Evolutionary conservation across 2,113 vertebrate genomes (phyloP), one percentile per base, ranked within the genome.

Genomic region (Psilopsiagon aymara): DNA sequence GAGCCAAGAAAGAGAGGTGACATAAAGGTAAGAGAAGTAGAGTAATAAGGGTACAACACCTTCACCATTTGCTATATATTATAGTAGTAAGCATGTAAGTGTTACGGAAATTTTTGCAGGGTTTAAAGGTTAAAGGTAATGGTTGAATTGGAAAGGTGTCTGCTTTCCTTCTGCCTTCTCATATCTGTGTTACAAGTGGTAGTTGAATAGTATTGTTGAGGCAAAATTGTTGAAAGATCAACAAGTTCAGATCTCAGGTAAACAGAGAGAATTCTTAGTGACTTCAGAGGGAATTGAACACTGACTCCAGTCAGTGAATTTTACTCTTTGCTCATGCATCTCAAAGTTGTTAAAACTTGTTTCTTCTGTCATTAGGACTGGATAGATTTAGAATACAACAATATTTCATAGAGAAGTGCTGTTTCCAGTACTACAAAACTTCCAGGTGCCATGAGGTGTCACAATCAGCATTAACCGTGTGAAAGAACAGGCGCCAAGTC

Each of bases 351-450:
- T 35, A 75, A 89, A 82, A 62, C 10, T 63, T 33, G 19, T 67
- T 94, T 94, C 14, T 84, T 91, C 70, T 89, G 77, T 59, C 24
- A 46, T 78, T 86, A 85, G 21, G 35, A 53, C 68, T 52, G 57
- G 14, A n/a, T 96, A 82, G 84, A 76, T 52, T 92, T 80, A 91
- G 55, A 94, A 81, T n/a, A 92, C 90, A 82, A 57, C 9, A 44
- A 23, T 91, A 62, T 44, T 82, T 31, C 82, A 51, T 81, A 90
- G 41, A 83, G n/a, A 19, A 12, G 19, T 37, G 80, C 43, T 82
- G 53, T 77, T 95, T 95, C 71, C 68, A 89, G 15, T 63, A 76
- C 79, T 55, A n/a, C 18, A 86, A 74, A 83, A 53, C 17, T 78
- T 41, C 11, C 57, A 35, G 28, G 24, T 53, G 41, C 85, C 41